A percentile compares a stretch with the other conserved stretches of the same genome.
Evolutionary conservation across 2,113 vertebrate species (phyloP).

Genomic region (Piprites chloris): DNA sequence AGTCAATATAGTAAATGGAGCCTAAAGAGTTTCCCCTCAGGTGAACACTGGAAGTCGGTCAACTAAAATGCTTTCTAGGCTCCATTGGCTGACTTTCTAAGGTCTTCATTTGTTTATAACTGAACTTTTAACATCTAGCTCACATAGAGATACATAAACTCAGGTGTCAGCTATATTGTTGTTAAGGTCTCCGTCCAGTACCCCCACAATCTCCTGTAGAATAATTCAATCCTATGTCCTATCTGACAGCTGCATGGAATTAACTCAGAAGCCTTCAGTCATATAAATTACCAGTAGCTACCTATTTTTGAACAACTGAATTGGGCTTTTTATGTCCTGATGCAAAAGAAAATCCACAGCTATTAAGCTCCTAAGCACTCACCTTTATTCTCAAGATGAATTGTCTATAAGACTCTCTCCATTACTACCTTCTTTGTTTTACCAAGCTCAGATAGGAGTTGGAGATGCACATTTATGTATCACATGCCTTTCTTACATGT

Average conservation of each 20-base stretch:
- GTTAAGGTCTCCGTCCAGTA: background rate
- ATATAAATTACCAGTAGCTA: background rate
- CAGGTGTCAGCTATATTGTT: background rate
- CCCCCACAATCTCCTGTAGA: background rate
- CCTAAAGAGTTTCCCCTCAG: background rate
- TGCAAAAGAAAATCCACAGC: background rate
- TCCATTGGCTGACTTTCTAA: background rate
- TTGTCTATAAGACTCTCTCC: background rate
- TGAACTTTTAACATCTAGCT: background rate
- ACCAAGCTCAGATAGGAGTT: background rate
- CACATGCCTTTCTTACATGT: background rate
- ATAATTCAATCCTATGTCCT: background rate
- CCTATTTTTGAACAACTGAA: background rate
- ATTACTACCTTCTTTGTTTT: background rate
- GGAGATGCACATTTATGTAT: background rate
- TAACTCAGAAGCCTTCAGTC: background rate
- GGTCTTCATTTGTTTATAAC: background rate
- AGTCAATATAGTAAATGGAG: background rate
- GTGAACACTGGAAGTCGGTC: background rate
- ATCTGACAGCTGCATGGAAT: background rate
- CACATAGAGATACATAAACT: background rate
- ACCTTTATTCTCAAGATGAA: background rate
- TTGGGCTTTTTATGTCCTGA: background rate
- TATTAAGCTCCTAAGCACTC: background rate
- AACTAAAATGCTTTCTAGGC: background rate